Evolutionary conservation across 2,797 vertebrate species (phyloP).

Genomic region (Clamator glandarius): DNA sequence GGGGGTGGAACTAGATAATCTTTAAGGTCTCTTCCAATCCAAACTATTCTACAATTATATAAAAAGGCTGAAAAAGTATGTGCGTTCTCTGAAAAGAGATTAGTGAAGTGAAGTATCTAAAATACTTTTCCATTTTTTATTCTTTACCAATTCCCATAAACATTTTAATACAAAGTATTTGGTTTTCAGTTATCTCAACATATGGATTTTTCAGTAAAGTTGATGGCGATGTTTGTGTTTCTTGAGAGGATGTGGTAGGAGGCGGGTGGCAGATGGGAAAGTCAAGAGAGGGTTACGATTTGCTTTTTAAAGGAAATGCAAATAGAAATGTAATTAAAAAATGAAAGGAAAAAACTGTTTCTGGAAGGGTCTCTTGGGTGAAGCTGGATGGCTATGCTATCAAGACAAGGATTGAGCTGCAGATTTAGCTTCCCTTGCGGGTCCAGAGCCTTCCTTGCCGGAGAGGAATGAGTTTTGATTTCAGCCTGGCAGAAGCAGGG

Average conservation of each 20-base stretch:
- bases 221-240: not conserved
- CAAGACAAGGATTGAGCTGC: not conserved
- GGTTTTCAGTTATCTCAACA: not conserved
- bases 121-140: not conserved
- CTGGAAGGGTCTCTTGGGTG: not conserved
- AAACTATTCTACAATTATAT: too few relatives aligned
- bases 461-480: not conserved
- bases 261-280: not conserved
- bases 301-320: conserved; percentile 20
- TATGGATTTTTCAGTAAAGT: not conserved
- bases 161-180: not conserved
- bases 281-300: not conserved
- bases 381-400: not conserved
- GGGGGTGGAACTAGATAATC: too few relatives aligned
- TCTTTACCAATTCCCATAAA: not conserved
- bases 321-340: not conserved
- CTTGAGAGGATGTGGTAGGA: conserved; percentile 29
- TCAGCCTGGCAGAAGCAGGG: not conserved
- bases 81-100: not conserved
- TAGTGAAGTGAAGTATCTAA: not conserved
- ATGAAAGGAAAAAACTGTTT: not conserved
- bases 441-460: not conserved
- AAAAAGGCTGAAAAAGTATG: not conserved
- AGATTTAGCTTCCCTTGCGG: fast-evolving
- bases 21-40: too few relatives aligned